Base-by-base conservation (phyloP, 2,888 invertebrate species). In the Drosophila ezoana region DNA sequence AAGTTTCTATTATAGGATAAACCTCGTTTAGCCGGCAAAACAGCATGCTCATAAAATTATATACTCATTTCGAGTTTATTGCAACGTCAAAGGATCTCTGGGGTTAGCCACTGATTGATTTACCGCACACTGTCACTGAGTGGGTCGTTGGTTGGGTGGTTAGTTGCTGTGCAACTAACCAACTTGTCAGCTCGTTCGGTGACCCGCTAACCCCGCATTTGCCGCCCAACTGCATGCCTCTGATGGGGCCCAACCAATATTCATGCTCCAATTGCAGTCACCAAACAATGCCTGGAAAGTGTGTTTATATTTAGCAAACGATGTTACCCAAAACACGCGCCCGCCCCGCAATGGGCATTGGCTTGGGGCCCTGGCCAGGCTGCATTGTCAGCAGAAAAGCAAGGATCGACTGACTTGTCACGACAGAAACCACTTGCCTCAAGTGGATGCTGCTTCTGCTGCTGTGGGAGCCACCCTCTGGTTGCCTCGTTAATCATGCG, bases 261-360 rank as follows among this genome's bases (percentile, higher is more conserved):
- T 83, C 83, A 83, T 87, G 83, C 83, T 83, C 87, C 83, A 83
- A 87, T 84, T 87, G 87, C 84, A 87, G 68, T 70, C 41, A 13
- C 67, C 84, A 87, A 87, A 83, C 87, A 83, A 87, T 68, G 77
- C 65, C 72, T 73, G 81, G 68, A 52, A 78, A 67, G 65, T 61
- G 71, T 76, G 82, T 83, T 87, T 83, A 87, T 87, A 81, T 84
- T 83, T 87, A 83, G 77, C 83, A 79, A 79, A 79, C 72, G 75
- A 68, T 76, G 76, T 72, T 66, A 59, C 60, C 61, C 54, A 35
- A 49, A 69, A 67, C 58, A 67, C 68, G 57, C 11, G 37, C 41
- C 35, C 38, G 13, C 40, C 20, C 40, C 9, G 9, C 4, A 45
- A 38, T 16, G 47, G 35, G 47, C 9, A 28, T 57, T 18, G 23